Percentiles rank a stretch among this genome's conserved stretches.
phyloP scores from a whole-genome alignment of 2,888 invertebrate species.

The Hylaea fasciaria region DNA sequence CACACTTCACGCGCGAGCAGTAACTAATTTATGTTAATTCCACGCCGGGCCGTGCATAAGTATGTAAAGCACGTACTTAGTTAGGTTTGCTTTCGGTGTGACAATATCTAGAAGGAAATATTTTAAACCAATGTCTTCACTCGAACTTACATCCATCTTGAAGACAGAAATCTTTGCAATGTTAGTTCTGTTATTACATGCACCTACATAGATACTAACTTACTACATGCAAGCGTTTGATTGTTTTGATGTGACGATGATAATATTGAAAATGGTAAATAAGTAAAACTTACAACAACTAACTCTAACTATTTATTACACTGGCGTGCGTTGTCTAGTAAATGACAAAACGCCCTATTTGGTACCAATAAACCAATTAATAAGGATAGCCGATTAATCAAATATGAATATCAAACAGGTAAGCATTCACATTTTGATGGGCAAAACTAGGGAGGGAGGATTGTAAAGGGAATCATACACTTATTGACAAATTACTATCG shows the following conservation, averaged over 20 bases:
- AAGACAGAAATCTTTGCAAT: not conserved
- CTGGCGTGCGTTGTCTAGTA: too few relatives aligned
- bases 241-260: too few relatives aligned
- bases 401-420: slow-evolving; percentile 33
- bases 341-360: not conserved
- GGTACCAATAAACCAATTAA: slow-evolving; percentile 33
- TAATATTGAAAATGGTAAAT: too few relatives aligned
- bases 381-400: slow-evolving; percentile 41
- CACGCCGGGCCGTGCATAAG: slow-evolving; percentile 62
- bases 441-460: slow-evolving; percentile 36
- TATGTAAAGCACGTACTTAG: slow-evolving; percentile 74
- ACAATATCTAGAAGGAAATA: slow-evolving; percentile 14
- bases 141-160: not conserved
- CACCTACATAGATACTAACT: too few relatives aligned
- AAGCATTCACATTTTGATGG: slow-evolving; percentile 34
- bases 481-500: too few relatives aligned
- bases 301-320: too few relatives aligned
- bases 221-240: too few relatives aligned
- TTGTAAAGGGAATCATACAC: too few relatives aligned
- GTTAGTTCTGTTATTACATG: too few relatives aligned
- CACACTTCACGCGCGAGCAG: slow-evolving; percentile 80
- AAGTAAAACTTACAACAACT: too few relatives aligned
- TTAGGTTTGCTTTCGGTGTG: slow-evolving; percentile 54
- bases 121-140: slow-evolving; percentile 9
- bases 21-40: slow-evolving; percentile 81